A percentile compares a stretch with the other conserved stretches of the same genome.
Conservation (phyloP, 2,113 vertebrate species). For the Chloebia gouldiae region DNA sequence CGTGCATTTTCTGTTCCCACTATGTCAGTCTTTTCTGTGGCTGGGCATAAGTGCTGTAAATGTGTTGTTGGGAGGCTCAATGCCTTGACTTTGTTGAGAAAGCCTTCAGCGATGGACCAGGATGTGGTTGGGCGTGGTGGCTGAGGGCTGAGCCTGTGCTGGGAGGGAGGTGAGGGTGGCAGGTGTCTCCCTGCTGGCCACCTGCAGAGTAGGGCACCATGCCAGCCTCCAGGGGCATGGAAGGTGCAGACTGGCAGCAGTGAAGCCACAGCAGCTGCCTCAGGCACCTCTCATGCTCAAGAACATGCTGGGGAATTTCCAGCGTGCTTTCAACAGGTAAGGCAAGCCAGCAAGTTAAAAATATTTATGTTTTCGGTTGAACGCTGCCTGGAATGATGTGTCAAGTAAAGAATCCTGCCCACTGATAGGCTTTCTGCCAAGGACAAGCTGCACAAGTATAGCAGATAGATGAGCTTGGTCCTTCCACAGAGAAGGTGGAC, state of each 20-base stretch:
- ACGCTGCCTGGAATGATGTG: not conserved
- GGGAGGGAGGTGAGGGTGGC: accelerated
- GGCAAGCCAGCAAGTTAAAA: not conserved
- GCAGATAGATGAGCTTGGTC: not conserved
- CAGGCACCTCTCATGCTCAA: not conserved
- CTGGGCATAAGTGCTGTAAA: not conserved
- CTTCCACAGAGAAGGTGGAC: not conserved
- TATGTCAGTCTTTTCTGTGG: not conserved
- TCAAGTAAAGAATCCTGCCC: not conserved
- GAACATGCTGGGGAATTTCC: not conserved
- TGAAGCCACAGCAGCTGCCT: not conserved
- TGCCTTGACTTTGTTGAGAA: not conserved
- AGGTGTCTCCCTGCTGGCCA: not conserved
- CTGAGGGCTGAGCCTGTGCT: not conserved
- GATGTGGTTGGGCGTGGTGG: accelerated
- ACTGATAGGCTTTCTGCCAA: not conserved
- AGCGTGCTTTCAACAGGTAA: not conserved
- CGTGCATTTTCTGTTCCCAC: not conserved
- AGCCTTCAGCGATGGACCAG: not conserved
- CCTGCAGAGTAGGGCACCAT: accelerated
- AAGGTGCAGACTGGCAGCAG: not conserved
- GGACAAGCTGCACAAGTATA: accelerated
- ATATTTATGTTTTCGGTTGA: not conserved
- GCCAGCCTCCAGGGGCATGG: not conserved
- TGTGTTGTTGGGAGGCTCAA: accelerated